phyloP scores from a whole-genome alignment of 2,113 vertebrate species.

The Garra rufa region DNA sequence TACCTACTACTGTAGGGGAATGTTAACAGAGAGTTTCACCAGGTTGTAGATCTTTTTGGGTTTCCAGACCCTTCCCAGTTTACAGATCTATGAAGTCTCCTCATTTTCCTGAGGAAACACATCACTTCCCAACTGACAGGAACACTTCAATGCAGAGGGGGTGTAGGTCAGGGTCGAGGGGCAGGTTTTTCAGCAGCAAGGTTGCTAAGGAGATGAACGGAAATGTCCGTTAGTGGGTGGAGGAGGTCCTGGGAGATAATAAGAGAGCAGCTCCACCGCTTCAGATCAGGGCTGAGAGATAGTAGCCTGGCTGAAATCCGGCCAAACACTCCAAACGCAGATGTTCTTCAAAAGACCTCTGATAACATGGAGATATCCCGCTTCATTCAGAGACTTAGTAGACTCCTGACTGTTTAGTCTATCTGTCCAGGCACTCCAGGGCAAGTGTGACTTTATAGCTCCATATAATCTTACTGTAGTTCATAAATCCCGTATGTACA shows the following conservation, averaged over 20 bases:
- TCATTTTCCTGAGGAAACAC: constrained; percentile 48
- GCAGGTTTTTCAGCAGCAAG: background rate
- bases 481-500: background rate
- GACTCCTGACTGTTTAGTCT: constrained; percentile 30
- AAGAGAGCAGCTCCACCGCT: constrained; percentile 26
- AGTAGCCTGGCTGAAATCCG: constrained; percentile 33
- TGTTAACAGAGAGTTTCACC: background rate
- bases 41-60: background rate
- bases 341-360: constrained; percentile 37
- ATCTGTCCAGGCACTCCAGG: background rate
- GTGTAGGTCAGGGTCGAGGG: background rate
- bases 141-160: constrained; percentile 36
- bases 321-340: constrained; percentile 17
- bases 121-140: constrained; percentile 56
- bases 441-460: background rate
- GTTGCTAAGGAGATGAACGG: constrained; percentile 37
- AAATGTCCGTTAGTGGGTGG: constrained; percentile 48
- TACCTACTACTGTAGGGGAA: background rate
- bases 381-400: constrained; percentile 4
- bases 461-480: background rate
- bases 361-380: constrained; percentile 38
- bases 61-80: background rate
- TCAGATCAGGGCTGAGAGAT: constrained; percentile 37
- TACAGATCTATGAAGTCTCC: constrained; percentile 19
- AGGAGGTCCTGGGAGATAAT: constrained; percentile 54